Percentiles rank a stretch among this genome's conserved stretches.
These are phyloP conservation scores for Lindbergichthys nudifrons DNA, from an alignment of 2,797 vertebrate genomes.

Conservation along the genomic window DNA sequence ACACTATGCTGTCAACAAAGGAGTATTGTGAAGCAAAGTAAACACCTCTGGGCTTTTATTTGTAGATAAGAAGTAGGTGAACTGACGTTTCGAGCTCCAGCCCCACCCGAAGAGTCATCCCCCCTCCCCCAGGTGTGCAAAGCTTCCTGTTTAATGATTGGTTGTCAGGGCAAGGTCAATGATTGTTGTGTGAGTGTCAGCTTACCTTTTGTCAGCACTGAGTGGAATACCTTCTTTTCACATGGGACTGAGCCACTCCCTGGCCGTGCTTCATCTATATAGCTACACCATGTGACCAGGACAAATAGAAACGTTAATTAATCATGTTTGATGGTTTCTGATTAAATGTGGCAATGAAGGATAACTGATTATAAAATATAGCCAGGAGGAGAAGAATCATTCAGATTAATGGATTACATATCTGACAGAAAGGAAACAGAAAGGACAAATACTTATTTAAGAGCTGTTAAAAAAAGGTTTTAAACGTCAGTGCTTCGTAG, in stretches of 20 bases:
- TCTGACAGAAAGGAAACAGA: background rate
- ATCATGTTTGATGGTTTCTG: rapidly evolving
- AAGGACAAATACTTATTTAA: background rate
- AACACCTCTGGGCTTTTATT: background rate
- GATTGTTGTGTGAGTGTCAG: slow-evolving; percentile 56
- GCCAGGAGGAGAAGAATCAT: background rate
- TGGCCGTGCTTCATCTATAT: background rate
- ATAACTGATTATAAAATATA: no score
- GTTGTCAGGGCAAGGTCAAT: slow-evolving; percentile 41
- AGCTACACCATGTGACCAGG: background rate
- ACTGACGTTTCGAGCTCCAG: background rate
- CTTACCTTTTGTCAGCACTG: slow-evolving; percentile 63
- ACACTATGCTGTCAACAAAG: background rate
- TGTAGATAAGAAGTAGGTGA: slow-evolving; percentile 17
- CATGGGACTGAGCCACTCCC: slow-evolving; percentile 39
- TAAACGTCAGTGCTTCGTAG: background rate
- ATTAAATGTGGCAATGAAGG: background rate
- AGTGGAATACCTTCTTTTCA: slow-evolving; percentile 33
- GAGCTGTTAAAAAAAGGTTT: rapidly evolving
- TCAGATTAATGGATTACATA: background rate
- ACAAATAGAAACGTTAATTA: background rate
- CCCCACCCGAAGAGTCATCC: background rate
- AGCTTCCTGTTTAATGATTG: slow-evolving; percentile 16
- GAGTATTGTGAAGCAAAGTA: background rate
- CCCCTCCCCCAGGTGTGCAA: slow-evolving; percentile 17